Conservation (phyloP, 2,888 invertebrate genomes). For the Heliconius aoede region DNA sequence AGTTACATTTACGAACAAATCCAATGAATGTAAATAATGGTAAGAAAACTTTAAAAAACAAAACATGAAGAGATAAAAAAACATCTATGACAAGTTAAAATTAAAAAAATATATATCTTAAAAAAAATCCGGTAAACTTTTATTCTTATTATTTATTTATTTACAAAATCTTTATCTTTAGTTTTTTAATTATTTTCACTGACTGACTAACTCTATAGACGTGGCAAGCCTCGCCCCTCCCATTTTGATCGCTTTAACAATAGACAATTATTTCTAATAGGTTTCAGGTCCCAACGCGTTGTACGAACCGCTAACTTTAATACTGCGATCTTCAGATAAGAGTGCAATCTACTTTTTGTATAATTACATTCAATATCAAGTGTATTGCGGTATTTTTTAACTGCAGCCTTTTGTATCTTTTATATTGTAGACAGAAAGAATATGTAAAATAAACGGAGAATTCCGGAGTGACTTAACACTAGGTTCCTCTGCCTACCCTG, state of each 20-base stretch:
- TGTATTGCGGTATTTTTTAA: background rate
- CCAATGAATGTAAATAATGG: background rate
- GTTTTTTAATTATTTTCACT: background rate
- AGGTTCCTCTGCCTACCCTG: too few relatives aligned
- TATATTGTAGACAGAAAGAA: background rate
- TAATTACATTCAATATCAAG: background rate
- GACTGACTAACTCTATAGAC: background rate
- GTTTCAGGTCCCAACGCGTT: background rate
- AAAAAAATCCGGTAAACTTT: too few relatives aligned
- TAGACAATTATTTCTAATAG: constrained; percentile 20
- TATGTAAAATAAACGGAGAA: too few relatives aligned
- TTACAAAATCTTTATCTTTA: background rate
- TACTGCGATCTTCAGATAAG: constrained; percentile 5
- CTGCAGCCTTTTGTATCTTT: background rate
- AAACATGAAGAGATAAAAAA: background rate
- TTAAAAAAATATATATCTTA: too few relatives aligned
- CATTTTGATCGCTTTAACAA: constrained; percentile 9
- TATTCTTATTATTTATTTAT: too few relatives aligned
- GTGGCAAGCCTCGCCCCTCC: background rate
- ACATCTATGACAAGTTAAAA: background rate
- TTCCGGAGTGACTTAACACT: too few relatives aligned
- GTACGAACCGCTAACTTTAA: background rate
- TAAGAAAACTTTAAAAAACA: background rate
- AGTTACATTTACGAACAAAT: background rate
- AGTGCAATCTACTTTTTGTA: constrained; percentile 4